phyloP scores from a whole-genome alignment of 2,888 invertebrate species.

The Malachius bipustulatus region DNA sequence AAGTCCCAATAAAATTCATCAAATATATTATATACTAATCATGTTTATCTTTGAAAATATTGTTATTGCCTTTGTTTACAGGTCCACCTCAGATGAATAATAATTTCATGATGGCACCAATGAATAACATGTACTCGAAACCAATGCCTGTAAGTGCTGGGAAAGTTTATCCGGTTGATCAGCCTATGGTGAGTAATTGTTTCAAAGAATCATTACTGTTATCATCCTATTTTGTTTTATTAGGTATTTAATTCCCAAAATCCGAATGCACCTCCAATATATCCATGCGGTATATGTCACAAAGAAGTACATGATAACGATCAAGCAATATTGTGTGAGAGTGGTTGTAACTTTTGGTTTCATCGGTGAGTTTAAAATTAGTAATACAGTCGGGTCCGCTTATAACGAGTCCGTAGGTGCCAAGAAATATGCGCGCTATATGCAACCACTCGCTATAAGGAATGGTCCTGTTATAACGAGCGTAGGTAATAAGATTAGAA shows the following conservation, averaged over 20 bases:
- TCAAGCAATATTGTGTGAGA: slow-evolving; percentile 94
- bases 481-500: no score
- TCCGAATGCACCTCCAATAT: slow-evolving; percentile 95
- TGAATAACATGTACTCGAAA: slow-evolving; percentile 56
- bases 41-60: slow-evolving; percentile 9
- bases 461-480: no score
- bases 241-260: slow-evolving; percentile 88
- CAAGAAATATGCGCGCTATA: no score
- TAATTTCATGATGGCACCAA: slow-evolving; percentile 37
- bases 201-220: not conserved
- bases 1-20: no score
- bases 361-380: slow-evolving; percentile 59
- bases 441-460: no score
- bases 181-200: slow-evolving; percentile 61
- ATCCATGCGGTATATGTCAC: slow-evolving; percentile 95
- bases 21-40: no score
- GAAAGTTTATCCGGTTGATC: slow-evolving; percentile 89
- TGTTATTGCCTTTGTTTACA: slow-evolving; percentile 15
- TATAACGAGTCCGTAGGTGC: no score
- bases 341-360: slow-evolving; percentile 98
- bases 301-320: slow-evolving; percentile 98
- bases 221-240: slow-evolving; percentile 1
- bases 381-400: no score
- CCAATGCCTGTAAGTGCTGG: slow-evolving; percentile 88
- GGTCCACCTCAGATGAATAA: slow-evolving; percentile 38